phyloP scores from a whole-genome alignment of 2,797 vertebrate species.

The Clarias laeviceps region DNA sequence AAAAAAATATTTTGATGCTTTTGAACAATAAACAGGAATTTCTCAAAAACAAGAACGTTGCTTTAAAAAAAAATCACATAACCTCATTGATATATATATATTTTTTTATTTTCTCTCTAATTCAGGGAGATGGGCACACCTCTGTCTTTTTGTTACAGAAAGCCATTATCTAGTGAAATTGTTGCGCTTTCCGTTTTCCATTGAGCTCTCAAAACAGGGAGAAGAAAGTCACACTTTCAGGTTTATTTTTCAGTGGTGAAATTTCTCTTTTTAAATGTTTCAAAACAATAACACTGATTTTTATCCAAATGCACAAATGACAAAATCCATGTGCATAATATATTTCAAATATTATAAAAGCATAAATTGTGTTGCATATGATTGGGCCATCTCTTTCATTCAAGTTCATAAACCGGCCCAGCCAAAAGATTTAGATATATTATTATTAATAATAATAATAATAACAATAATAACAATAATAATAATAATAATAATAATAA shows the following conservation, averaged over 20 bases:
- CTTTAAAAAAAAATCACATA: not conserved
- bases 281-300: conserved; percentile 23
- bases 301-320: not conserved
- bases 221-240: conserved; percentile 64
- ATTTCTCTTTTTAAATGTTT: conserved; percentile 31
- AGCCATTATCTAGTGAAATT: conserved; percentile 59
- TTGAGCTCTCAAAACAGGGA: conserved; percentile 57
- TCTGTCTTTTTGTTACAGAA: conserved; percentile 51
- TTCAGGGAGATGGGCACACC: not conserved
- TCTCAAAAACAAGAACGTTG: not conserved
- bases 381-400: not conserved
- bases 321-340: not conserved
- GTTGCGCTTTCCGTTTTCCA: conserved; percentile 61
- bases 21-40: not conserved
- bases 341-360: not conserved
- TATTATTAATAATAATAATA: no score
- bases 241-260: conserved; percentile 53
- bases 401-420: not conserved
- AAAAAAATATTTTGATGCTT: no score
- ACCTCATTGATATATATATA: not conserved
- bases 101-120: not conserved
- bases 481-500: no score
- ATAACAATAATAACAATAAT: no score
- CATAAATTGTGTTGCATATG: not conserved
- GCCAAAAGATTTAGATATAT: not conserved